Conservation (phyloP, 2,113 vertebrate genomes). For the Theropithecus gelada region DNA sequence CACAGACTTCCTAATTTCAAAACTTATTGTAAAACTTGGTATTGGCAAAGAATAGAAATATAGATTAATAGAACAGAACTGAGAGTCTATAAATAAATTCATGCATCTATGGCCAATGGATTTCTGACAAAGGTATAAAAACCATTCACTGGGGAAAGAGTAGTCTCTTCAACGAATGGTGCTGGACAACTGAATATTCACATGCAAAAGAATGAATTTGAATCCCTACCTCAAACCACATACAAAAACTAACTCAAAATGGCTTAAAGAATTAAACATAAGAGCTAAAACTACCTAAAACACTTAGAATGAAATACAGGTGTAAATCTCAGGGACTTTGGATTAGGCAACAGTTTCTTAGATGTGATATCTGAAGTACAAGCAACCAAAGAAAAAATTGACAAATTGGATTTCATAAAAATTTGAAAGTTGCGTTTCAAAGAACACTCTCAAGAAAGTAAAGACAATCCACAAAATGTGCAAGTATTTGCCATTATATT, state of each 20-base stretch:
- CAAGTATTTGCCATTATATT: too few relatives aligned
- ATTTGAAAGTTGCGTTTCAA: too few relatives aligned
- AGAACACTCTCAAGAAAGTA: too few relatives aligned
- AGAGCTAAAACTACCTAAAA: too few relatives aligned
- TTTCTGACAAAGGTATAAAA: not conserved
- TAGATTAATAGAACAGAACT: not conserved
- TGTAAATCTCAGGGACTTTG: too few relatives aligned
- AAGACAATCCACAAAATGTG: too few relatives aligned
- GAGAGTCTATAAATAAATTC: not conserved
- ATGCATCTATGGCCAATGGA: not conserved
- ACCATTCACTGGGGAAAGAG: not conserved
- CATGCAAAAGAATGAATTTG: not conserved
- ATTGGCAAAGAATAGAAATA: not conserved
- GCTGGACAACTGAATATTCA: not conserved
- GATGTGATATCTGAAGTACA: too few relatives aligned
- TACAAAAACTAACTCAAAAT: not conserved
- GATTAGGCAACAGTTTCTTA: too few relatives aligned
- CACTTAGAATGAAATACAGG: too few relatives aligned
- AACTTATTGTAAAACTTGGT: not conserved
- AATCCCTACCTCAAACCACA: not conserved
- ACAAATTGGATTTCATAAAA: too few relatives aligned
- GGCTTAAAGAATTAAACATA: too few relatives aligned
- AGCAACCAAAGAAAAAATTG: too few relatives aligned
- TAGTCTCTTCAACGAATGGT: not conserved
- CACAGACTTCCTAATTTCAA: not conserved